Evolutionary conservation across 1,140 invertebrate species (phyloP), one percentile per base, ranked within the genome.

Genomic region (Periplaneta americana): DNA sequence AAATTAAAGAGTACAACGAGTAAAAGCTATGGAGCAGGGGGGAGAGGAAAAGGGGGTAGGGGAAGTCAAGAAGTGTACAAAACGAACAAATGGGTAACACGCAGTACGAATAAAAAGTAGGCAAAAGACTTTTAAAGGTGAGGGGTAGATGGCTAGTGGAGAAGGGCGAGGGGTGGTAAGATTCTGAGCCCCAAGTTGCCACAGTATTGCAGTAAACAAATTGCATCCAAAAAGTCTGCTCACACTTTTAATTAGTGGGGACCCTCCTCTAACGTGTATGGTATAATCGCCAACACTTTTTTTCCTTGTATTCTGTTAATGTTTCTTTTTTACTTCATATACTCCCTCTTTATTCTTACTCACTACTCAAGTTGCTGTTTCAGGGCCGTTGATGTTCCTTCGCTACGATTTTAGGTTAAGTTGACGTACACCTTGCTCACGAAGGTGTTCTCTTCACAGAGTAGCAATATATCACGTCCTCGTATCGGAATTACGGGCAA

Each of bases 71-170:
- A 22, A 22, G 34, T 34, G 33, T 15, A 39, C 17, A 33, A 74
- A 80, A 80, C 79, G 79, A 80, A 80, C 79, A 80, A 80, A 80
- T 80, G 57, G 79, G 22, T 80, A 34, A 31, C 79, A 80, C 79
- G 79, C 57, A 33, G 32, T 15, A 37, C 31, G 79, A 80, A 80
- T 80, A 80, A 80, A 80, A 80, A 80, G 39, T 80, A 34, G 36
- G 22, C 34, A 36, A 28, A 22, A 9, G 10, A 22, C 10, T 74
- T 31, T 22, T n/a, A 74, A 28, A 34, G 76, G 34, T 28, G 35
- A 28, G 48, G 48, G 13, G 48, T 22, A n/a, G 48, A 66, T 22
- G 76, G 32, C 13, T 33, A 34, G 75, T 33, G 4, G 13, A 15
- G 28, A 22, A 34, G 31, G 33, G 75, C 32, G 75, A 77, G 34